A percentile compares a stretch with the other conserved stretches of the same genome.
phyloP scores from a whole-genome alignment of 2,797 vertebrate species.

The Chiroxiphia lanceolata region DNA sequence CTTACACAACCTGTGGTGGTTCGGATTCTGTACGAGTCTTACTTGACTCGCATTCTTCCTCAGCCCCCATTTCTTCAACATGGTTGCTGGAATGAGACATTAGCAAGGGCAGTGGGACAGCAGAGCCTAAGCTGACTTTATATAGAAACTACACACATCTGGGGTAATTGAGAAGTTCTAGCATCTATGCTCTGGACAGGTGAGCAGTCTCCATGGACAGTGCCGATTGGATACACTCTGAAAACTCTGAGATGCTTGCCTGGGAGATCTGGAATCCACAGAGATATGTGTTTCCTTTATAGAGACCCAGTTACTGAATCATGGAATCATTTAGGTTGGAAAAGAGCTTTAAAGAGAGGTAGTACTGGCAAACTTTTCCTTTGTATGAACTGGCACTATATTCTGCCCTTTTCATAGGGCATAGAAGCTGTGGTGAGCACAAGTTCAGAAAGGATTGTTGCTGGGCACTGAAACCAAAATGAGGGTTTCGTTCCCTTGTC shows the following conservation, averaged over 20 bases:
- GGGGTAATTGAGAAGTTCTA: neutral
- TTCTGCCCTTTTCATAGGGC: neutral
- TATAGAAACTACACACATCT: neutral
- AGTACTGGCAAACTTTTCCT: neutral
- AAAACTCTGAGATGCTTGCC: neutral
- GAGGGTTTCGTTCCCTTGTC: neutral
- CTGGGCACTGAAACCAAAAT: neutral
- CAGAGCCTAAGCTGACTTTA: neutral
- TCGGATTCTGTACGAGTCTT: neutral
- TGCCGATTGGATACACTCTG: neutral
- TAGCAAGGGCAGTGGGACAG: neutral
- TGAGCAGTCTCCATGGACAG: neutral
- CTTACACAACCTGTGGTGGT: neutral
- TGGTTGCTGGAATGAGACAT: neutral
- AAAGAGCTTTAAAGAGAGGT: neutral
- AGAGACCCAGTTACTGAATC: neutral
- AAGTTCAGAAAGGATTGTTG: neutral
- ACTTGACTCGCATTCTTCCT: neutral
- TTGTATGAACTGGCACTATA: neutral
- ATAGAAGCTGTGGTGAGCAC: neutral
- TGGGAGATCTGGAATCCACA: neutral
- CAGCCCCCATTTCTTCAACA: neutral
- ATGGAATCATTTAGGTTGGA: neutral
- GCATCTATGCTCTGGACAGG: neutral
- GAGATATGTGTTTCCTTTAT: neutral